These are phyloP conservation scores for Thinocorus orbignyianus DNA, from an alignment of 2,113 vertebrate genomes.

Conservation along the genomic window DNA sequence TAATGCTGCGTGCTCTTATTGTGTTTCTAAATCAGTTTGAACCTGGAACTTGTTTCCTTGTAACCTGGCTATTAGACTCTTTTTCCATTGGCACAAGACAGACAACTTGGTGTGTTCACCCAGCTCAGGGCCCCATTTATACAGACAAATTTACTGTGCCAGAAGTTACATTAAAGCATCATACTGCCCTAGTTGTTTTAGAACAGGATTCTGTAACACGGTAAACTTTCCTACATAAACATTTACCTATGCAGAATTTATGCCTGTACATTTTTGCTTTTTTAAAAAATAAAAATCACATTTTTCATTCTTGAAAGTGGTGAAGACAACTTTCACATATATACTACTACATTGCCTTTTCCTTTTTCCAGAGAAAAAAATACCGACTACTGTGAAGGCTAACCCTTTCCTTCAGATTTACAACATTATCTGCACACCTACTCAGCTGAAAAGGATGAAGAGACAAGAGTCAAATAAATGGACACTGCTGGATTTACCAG, in stretches of 20 bases:
- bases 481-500: neutral
- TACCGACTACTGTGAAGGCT: neutral
- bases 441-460: neutral
- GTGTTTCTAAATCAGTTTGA: conserved; percentile 24
- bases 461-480: neutral
- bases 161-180: conserved; percentile 49
- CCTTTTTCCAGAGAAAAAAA: conserved; percentile 11
- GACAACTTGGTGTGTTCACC: conserved; percentile 13
- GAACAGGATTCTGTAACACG: conserved; percentile 31
- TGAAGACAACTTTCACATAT: conserved; percentile 34
- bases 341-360: neutral
- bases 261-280: neutral
- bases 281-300: neutral
- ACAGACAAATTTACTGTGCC: conserved; percentile 42
- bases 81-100: conserved; percentile 50
- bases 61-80: conserved; percentile 1
- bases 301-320: conserved; percentile 48
- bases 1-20: neutral
- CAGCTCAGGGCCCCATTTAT: conserved; percentile 32
- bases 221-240: conserved; percentile 59
- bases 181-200: conserved; percentile 50
- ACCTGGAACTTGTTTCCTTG: conserved; percentile 19
- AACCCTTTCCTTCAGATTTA: neutral
- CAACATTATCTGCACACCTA: neutral
- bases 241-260: conserved; percentile 57